Evolutionary conservation across 30 jellyfish, hydroid and myxozoan genomes (phyloP), one percentile per base, ranked within the genome.

Genomic region (Chrysaora quinquecirrha): DNA sequence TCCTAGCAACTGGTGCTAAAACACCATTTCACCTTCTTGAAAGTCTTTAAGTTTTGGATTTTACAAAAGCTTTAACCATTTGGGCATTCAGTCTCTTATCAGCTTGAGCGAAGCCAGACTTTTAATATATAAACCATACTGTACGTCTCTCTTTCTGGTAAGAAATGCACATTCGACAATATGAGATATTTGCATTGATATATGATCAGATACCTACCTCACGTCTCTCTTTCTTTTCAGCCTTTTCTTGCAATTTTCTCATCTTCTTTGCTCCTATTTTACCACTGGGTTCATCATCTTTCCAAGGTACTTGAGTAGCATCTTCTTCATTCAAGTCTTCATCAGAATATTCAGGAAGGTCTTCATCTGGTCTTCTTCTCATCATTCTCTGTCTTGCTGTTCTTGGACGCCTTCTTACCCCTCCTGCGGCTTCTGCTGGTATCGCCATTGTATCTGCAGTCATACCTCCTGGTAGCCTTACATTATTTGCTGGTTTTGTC

Each of bases 221-320:
- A 68, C 97, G 49, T 52, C 68, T 75, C 29, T 93, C 99, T 61
- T 84, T 89, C 32, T 87, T 94, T 88, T 86, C 88, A n/a, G 99
- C 99, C 56, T 94, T 94, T 78, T 74, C 92, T 76, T 87, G 96
- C 52, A 94, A 30, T 66, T 83, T 94, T 58, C 65, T 76, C 85
- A 68, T 71, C 56, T 94, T 94, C 64, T 94, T 94, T n/a, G 97
- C 89, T 12, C 99, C 99, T 14, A 94, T 48, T 73, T 94, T 94
- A 46, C 88, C 96, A 27, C 75, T 34, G 24, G 96, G 82, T 54
- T 75, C 95, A 31, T 81, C 97, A 29, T 88, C 99, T 28, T 84
- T 80, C 91, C 95, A 80, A 3, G 87, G 85, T n/a, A 74, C 79
- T 32, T 73, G 64, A 14, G 67, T 2, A 0, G 21, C 85, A 31